Percentiles rank a stretch among this genome's conserved stretches.
Evolutionary conservation across 2,888 invertebrate species (phyloP).

Genomic region (Cecidostiba fungosa): DNA sequence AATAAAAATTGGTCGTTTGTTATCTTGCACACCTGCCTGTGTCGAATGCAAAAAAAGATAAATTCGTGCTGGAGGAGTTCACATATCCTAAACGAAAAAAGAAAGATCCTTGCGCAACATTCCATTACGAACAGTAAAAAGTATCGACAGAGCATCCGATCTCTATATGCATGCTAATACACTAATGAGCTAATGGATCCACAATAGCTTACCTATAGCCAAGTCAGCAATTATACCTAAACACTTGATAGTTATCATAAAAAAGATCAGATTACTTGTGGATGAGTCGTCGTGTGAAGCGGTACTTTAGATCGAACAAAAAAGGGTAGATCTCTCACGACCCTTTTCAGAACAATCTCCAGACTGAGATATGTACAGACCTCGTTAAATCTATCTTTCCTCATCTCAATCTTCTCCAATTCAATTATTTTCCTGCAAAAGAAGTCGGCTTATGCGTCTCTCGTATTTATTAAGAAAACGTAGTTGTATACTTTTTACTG

Average conservation of each 20-base stretch:
- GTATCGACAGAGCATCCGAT: background rate
- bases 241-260: background rate
- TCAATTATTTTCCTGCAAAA: background rate
- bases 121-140: background rate
- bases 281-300: background rate
- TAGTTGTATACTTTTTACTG: background rate
- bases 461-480: no score
- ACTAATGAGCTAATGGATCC: background rate
- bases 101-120: background rate
- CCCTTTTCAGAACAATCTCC: conserved; percentile 10
- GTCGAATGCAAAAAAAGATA: background rate
- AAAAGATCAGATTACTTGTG: conserved; percentile 15
- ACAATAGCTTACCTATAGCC: background rate
- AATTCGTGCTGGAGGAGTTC: background rate
- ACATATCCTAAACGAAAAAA: background rate
- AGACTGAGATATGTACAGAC: background rate
- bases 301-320: background rate
- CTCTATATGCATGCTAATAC: conserved; percentile 10
- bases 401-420: background rate
- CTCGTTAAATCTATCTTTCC: background rate
- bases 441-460: no score
- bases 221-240: conserved; percentile 18
- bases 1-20: conserved; percentile 16
- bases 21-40: background rate
- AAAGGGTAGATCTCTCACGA: conserved; percentile 2